Base-by-base conservation (phyloP, 2,797 vertebrate genomes). In the Botia kubotai region DNA sequence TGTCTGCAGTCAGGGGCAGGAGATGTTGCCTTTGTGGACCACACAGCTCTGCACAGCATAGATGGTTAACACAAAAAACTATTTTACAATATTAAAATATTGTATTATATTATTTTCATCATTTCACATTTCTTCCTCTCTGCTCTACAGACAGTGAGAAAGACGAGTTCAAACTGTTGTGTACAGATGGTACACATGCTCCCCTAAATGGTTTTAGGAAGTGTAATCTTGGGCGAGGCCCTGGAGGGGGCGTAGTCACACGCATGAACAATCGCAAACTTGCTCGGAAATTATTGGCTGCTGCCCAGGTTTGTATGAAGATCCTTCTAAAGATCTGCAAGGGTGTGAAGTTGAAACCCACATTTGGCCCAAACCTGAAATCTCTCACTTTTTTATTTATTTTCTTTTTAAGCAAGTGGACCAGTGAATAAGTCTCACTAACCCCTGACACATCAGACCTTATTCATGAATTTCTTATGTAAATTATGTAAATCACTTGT, bases 21-120 rank as follows among this genome's bases (percentile, higher is more conserved):
- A 67, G 96, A 97, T 83, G 94, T 98, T 81, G 96, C 96, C 36
- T 98, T 98, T 89, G 89, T 97, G 87, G 96, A 97, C 86, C 95
- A 97, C 83, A 90, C 96, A 79, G 89, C 91, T 46, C 89, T 98
- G 72, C 85, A 90, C 75, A 93, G 46, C 86, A 89, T 95, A 75
- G 91, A 93, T 81, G 95, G 97, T 98, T 90, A 89, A 72, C 3
- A 36, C 13, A 67, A 13, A 33, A 29, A 52, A n/a, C 12, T 13
- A 4, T 26, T 60, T 57, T 21, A 21, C 11, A 29, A 14, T 26
- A 5, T 29, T 13, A n/a, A n/a, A n/a, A n/a, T n/a, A n/a, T n/a
- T n/a, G n/a, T n/a, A n/a, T n/a, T n/a, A n/a, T n/a, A 23, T 7
- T 14, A 5, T 62, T 26, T 33, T 5, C 1, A 33, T 29, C 1